Conservation (phyloP, 2,797 vertebrate species). For the Eulemur coronatus region DNA sequence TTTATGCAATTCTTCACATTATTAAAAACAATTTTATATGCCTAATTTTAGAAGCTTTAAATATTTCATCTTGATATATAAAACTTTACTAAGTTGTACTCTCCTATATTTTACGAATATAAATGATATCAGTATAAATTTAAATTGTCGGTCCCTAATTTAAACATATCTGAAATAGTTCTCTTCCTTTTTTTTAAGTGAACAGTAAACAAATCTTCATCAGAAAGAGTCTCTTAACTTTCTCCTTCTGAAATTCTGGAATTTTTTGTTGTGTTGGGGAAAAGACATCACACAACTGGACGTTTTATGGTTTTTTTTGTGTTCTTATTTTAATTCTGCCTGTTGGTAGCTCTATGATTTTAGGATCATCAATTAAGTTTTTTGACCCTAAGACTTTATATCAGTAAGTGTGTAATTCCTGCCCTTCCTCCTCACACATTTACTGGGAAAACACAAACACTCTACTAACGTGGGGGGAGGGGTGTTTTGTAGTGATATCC, state of each 20-base stretch:
- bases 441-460: neutral
- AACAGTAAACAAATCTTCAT: neutral
- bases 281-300: neutral
- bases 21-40: neutral
- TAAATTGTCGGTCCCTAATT: neutral
- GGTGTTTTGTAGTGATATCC: neutral
- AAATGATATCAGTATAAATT: neutral
- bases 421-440: neutral
- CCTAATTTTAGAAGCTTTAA: neutral
- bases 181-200: neutral
- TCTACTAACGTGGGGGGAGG: neutral
- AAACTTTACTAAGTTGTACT: neutral
- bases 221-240: neutral
- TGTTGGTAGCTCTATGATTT: neutral
- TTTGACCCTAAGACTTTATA: neutral
- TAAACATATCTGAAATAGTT: neutral
- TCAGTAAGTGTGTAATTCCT: neutral
- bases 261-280: neutral
- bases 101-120: neutral
- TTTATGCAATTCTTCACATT: neutral
- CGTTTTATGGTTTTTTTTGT: neutral
- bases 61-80: neutral
- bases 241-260: neutral
- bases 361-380: neutral
- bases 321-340: neutral